Percentiles rank a stretch among this genome's conserved stretches.
Conservation (phyloP, 2,888 invertebrate species). For the Xylota segnis region DNA sequence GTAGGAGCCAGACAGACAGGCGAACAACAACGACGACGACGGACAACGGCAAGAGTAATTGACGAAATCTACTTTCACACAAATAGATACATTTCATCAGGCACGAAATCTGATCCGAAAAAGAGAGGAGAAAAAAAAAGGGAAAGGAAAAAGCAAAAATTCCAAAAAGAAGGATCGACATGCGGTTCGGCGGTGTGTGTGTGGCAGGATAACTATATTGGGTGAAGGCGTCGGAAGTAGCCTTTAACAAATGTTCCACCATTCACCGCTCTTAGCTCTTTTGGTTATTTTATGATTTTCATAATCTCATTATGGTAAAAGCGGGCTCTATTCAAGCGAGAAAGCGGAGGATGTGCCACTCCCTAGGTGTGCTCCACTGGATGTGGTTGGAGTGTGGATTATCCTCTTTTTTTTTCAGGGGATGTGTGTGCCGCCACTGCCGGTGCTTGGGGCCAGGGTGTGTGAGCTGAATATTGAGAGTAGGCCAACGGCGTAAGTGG, state of each 20-base stretch:
- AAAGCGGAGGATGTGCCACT: constrained; percentile 7
- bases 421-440: too few relatives aligned
- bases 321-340: constrained; percentile 45
- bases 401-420: background rate
- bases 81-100: constrained; percentile 26
- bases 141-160: too few relatives aligned
- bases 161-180: background rate
- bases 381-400: background rate
- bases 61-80: constrained; percentile 36
- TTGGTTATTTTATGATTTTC: constrained; percentile 61
- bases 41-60: constrained; percentile 2
- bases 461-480: constrained; percentile 1
- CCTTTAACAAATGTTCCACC: constrained; percentile 18
- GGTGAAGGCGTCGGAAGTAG: constrained; percentile 19
- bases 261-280: background rate
- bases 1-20: background rate
- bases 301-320: constrained; percentile 63
- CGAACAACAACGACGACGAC: background rate
- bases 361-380: background rate
- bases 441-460: background rate
- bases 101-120: constrained; percentile 11
- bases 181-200: background rate
- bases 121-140: background rate
- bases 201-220: background rate
- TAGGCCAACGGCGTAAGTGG: constrained; percentile 1